Base-by-base conservation (phyloP, 2,113 vertebrate genomes). In the Kryptolebias marmoratus region DNA sequence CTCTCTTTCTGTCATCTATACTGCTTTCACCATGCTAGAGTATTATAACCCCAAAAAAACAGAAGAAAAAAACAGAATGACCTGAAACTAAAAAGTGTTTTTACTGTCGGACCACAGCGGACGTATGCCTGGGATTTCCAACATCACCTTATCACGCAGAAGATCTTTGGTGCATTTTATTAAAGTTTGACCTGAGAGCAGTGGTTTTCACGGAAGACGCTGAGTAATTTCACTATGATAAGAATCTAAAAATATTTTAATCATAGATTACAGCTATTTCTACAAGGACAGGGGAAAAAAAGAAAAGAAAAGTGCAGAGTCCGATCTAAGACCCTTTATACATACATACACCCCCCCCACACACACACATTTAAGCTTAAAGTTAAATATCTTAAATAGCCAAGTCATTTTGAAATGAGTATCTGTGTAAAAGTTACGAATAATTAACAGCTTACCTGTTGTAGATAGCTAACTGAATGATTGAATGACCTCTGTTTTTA, bases 181-280 rank as follows among this genome's bases (percentile, higher is more conserved):
- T 72, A 69, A 71, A 73, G 71, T 61, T 31, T 18, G 31, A 74
- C 74, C 30, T 2, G 60, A 68, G 49, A 52, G 50, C 0, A 15
- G 69, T 55, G 66, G 79, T 30, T 79, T 45, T 63, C 60, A 61
- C 32, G 73, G 63, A 67, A 66, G 74, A 77, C 72, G 11, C 3
- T 36, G 39, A 42, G 60, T 77, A 59, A 83, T 81, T 81, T 87
- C 69, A 87, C 74, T 55, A 80, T 70, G 63, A 61, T 67, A 56
- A 68, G 8, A 70, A 68, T 7, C 13, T 49, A 15, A 39, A 71
- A 68, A 54, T 65, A 68, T 75, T 75, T 79, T 66, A 75, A 59
- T 84, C 59, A 61, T 62, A 79, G 64, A 81, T 81, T 64, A 73
- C 31, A 16, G 32, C 32, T 7, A 36, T 4, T 36, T 36, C 32